Evolutionary conservation across 1,140 invertebrate genomes (phyloP), one percentile per base, ranked within the genome.

Genomic region (Cydia splendana): DNA sequence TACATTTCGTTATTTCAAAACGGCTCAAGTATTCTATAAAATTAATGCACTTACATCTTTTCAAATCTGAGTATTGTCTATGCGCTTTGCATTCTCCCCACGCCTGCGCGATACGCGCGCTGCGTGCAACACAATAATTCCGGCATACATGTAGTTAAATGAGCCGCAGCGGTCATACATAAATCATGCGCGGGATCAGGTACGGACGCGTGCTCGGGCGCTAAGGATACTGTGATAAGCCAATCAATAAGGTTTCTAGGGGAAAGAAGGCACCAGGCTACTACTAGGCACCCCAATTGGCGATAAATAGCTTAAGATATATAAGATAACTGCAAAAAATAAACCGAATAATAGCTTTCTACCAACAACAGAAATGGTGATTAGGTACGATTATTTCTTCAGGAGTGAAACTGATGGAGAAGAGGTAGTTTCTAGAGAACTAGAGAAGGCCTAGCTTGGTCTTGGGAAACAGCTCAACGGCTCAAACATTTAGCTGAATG

Each of bases 71-170:
- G 20, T 9, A 5, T 7, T 62, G 6, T 12, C 9, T 38, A 42
- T 71, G 24, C 15, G 65, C 65, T 71, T 38, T 71, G 67, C 30
- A 71, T 71, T 71, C 67, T 45, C 67, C 30, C 67, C 67, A n/a
- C 67, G 67, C 67, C 34, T 71, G 67, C 67, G 67, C 67, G 67
- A 42, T 71, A 71, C 67, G 67, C 67, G 67, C 7, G 15, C 30
- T 38, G 67, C 67, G 67, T 71, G 34, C 67, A 71, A 71, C 67
- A 42, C 67, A 71, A 62, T 62, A 62, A 71, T 71, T 71, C 67
- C 67, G 67, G 67, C 30, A 71, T 71, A 71, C 67, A 71, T 71
- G 30, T 71, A 71, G 67, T 71, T 71, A 71, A 71, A 71, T 71
- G 67, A 71, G 67, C 67, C 67, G 67, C 34, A 18, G 30, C 67